Conservation (phyloP, 2,113 vertebrate species). For the Tupaia tana region DNA sequence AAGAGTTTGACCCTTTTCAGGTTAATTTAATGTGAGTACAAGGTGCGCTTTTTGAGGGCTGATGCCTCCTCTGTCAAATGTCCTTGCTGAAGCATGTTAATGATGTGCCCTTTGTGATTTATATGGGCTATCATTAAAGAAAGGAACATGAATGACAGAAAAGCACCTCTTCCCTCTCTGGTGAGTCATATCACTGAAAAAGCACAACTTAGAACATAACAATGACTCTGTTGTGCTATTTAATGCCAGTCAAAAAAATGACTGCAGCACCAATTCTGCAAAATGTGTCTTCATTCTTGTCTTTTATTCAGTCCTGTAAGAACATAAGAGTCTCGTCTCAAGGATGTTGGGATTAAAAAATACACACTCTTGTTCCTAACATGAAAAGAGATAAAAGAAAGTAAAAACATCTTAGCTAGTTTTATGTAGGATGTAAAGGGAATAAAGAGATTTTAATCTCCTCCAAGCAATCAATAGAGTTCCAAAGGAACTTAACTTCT, state of each 20-base stretch:
- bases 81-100: background rate
- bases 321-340: background rate
- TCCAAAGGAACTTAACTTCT: background rate
- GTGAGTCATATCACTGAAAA: background rate
- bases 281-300: slow-evolving; percentile 1
- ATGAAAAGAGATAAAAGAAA: background rate
- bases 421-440: slow-evolving; percentile 9
- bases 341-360: background rate
- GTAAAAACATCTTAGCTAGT: background rate
- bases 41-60: background rate
- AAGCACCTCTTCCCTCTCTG: background rate
- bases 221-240: background rate
- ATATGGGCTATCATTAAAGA: background rate
- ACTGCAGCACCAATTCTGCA: background rate
- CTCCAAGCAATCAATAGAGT: background rate
- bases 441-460: slow-evolving; percentile 22
- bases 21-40: background rate
- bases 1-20: background rate
- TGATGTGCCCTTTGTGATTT: background rate
- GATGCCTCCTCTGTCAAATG: background rate
- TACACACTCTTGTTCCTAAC: background rate
- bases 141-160: background rate
- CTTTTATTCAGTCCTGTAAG: background rate
- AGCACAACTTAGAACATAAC: background rate
- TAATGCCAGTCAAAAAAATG: background rate